Percentiles rank a stretch among this genome's conserved stretches.
Evolutionary conservation across 2,113 vertebrate species (phyloP).

Genomic region (Hoplias malabaricus): DNA sequence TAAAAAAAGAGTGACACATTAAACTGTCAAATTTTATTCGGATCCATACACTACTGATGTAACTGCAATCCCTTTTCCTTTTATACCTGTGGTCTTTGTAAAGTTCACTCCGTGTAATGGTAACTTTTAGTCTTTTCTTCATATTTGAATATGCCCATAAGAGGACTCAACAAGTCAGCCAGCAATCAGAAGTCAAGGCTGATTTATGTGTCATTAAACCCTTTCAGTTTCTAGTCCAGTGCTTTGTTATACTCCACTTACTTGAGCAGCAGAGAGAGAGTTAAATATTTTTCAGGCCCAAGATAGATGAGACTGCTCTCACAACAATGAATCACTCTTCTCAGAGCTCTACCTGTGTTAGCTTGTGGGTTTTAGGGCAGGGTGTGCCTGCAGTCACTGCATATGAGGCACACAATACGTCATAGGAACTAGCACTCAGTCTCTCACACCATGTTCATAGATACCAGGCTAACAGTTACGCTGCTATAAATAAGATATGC

Average conservation of each 20-base stretch:
- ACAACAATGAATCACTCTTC: background rate
- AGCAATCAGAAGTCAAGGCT: too few species aligned
- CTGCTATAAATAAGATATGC: constrained; percentile 34
- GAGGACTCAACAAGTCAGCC: background rate
- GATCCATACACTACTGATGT: too few species aligned
- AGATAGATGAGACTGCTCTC: background rate
- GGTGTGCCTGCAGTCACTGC: constrained; percentile 25
- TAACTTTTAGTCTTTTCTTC: too few species aligned
- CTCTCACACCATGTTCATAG: constrained; percentile 24
- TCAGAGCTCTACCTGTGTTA: constrained; percentile 1
- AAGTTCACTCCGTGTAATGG: too few species aligned
- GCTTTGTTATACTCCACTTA: background rate
- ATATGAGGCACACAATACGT: constrained; percentile 7
- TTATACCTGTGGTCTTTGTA: background rate
- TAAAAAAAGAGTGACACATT: background rate
- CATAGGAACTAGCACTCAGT: background rate
- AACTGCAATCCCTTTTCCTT: too few species aligned
- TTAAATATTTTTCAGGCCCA: background rate
- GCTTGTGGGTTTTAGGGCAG: constrained; percentile 18
- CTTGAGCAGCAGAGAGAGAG: background rate
- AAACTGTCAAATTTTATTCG: too few species aligned
- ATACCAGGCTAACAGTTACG: constrained; percentile 13
- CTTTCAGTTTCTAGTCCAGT: background rate
- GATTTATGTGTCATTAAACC: too few species aligned
- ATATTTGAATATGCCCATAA: background rate